Conservation (phyloP, 2,797 vertebrate species). For the Pristis pectinata region DNA sequence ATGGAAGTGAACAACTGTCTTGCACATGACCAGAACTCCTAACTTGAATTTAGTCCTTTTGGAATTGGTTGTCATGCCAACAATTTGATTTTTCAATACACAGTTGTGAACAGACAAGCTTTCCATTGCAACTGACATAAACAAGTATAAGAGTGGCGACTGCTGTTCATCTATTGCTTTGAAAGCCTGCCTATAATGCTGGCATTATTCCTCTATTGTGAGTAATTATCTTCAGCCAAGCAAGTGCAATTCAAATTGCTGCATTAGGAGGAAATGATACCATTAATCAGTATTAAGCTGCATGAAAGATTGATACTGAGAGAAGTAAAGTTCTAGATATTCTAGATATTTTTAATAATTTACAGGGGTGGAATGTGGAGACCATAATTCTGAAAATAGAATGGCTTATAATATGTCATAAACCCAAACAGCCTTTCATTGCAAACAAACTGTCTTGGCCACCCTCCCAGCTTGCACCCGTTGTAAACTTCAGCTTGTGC, state of each 20-base stretch:
- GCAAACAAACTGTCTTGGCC: not conserved
- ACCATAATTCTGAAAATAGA: not conserved
- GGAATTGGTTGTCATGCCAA: constrained; percentile 28
- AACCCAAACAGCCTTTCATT: not conserved
- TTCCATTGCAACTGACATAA: constrained; percentile 21
- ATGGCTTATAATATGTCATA: not conserved
- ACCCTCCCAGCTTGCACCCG: not conserved
- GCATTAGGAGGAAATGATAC: not conserved
- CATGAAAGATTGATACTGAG: not conserved
- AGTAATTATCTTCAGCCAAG: not conserved
- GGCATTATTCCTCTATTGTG: constrained; percentile 7
- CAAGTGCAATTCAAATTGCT: not conserved
- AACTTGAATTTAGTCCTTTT: constrained; percentile 24
- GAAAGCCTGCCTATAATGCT: not conserved
- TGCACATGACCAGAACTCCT: not conserved
- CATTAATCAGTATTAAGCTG: not conserved
- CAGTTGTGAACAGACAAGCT: constrained; percentile 11
- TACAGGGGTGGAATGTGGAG: not conserved
- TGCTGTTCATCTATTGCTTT: not conserved
- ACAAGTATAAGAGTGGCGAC: not conserved
- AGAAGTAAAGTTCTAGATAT: not conserved
- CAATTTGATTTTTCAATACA: constrained; percentile 15
- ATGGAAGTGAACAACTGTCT: constrained; percentile 2
- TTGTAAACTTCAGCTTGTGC: not conserved
- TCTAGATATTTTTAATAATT: not conserved